These are phyloP conservation scores for Acleris sparsana DNA, from an alignment of 2,888 invertebrate genomes.

Conservation along the genomic window DNA sequence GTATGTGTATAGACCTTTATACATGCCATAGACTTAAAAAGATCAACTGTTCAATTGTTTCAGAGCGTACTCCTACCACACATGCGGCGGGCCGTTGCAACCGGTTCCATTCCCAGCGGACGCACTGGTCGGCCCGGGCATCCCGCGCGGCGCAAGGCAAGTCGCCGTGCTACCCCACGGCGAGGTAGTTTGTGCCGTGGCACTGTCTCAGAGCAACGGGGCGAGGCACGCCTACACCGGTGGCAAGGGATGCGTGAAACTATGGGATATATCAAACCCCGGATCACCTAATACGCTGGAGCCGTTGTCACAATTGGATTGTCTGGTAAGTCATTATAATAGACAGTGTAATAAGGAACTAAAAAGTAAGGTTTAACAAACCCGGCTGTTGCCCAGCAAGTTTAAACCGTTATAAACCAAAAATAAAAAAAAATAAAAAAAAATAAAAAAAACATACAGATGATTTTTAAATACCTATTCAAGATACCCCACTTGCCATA, in stretches of 20 bases:
- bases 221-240: conserved; percentile 98
- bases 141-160: conserved; percentile 95
- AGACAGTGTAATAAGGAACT: too few species aligned
- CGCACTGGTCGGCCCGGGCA: conserved; percentile 95
- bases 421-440: too few species aligned
- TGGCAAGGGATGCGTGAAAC: conserved; percentile 98
- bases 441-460: too few species aligned
- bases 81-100: conserved; percentile 93
- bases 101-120: conserved; percentile 98
- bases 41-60: conserved; percentile 41
- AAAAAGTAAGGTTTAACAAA: too few species aligned
- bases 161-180: conserved; percentile 96
- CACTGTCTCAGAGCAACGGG: conserved; percentile 89
- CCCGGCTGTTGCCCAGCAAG: too few species aligned
- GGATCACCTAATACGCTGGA: conserved; percentile 93
- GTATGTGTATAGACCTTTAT: too few species aligned
- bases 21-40: too few species aligned
- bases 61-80: conserved; percentile 97
- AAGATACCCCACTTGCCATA: too few species aligned
- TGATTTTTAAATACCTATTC: too few species aligned
- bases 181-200: conserved; percentile 98
- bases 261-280: conserved; percentile 96
- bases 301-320: conserved; percentile 95
- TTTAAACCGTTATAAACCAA: too few species aligned
- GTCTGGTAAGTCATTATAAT: conserved; percentile 84